These are phyloP conservation scores for Steatocranus sp. DNA, from an alignment of 2,797 vertebrate genomes.

Conservation along the genomic window DNA sequence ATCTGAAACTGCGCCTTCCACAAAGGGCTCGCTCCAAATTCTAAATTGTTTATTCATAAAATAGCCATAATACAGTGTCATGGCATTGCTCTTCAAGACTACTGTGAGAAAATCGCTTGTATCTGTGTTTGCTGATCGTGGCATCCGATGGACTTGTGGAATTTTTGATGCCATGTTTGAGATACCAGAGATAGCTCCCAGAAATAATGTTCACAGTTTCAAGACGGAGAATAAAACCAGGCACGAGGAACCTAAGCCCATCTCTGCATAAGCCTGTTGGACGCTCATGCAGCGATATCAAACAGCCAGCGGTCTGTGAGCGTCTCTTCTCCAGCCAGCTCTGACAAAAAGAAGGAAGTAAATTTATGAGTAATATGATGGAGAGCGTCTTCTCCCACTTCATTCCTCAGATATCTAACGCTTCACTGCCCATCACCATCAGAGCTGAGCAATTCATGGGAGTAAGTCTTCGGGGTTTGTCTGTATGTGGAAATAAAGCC, in stretches of 20 bases:
- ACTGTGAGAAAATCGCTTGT: background rate
- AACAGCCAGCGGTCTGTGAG: background rate
- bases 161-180: background rate
- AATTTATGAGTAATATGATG: background rate
- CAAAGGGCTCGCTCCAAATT: background rate
- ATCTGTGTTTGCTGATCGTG: background rate
- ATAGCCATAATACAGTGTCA: background rate
- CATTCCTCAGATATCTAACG: constrained; percentile 29
- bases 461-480: background rate
- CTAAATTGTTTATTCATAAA: background rate
- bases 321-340: background rate
- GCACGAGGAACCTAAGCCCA: background rate
- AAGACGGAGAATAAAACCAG: background rate
- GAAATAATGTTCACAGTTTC: background rate
- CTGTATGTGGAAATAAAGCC: background rate
- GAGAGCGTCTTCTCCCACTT: background rate
- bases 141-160: background rate
- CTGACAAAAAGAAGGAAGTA: background rate
- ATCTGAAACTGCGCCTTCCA: background rate
- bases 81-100: background rate
- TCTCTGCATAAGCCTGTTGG: background rate
- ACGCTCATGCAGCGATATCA: background rate
- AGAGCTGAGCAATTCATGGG: background rate
- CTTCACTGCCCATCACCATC: constrained; percentile 6
- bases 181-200: background rate